Evolutionary conservation across 2,888 invertebrate species (phyloP), one percentile per base, ranked within the genome.

Genomic region (Spialia ferax): DNA sequence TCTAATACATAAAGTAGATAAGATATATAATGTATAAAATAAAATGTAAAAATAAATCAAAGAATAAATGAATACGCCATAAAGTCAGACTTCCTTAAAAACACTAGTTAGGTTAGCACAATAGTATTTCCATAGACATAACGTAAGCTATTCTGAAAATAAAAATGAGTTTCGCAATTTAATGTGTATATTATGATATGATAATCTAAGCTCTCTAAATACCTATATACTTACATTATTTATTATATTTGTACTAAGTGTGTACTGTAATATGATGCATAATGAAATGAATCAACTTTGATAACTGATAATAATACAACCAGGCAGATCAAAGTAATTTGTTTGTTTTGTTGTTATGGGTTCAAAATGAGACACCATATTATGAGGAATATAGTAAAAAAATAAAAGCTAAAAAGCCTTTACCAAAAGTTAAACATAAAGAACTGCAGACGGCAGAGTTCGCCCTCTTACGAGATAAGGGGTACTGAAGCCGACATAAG

Each of bases 401-500:
- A n/a, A n/a, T n/a, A n/a, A n/a, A n/a, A 29, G 29, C 29, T 29
- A 29, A 10, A 45, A 45, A 45, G 2, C 18, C 18, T 18, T 18
- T 18, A 45, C 50, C 15, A 52, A 52, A n/a, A n/a, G 23, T 62
- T 20, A 20, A 48, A 26, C 48, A 50, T 8, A 50, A 20, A 10
- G 45, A 48, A 35, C 38, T 66, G 65, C 42, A 52, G 59, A 54
- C 38, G 52, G 42, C 42, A 38, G 32, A 23, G 32, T 42, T 52
- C 59, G 57, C 35, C 50, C 38, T 26, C 45, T 52, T 26, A 60
- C 45, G 65, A 77, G 79, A 83, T 83, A 80, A 81, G 77, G 74
- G 74, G 76, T 78, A 77, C 74, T 74, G 76, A 74, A 74, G 73
- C 75, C 77, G 80, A 81, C 81, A 75, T 81, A 82, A 84, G 83